A percentile compares a stretch with the other conserved stretches of the same genome.
These are phyloP conservation scores for Acomys russatus DNA, from an alignment of 2,797 vertebrate species.

Conservation along the genomic window DNA sequence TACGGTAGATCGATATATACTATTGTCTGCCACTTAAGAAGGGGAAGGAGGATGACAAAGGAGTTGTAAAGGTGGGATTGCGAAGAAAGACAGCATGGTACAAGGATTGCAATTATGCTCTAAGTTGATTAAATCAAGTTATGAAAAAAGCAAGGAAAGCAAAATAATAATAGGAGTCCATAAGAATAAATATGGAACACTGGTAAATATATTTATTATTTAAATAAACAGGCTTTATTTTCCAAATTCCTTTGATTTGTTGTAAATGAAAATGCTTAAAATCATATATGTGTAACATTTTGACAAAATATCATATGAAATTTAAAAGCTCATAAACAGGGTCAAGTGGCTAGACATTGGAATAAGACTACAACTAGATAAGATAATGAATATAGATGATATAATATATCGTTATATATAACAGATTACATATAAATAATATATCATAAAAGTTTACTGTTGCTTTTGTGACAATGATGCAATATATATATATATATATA, in stretches of 20 bases:
- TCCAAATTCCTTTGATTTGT: no score
- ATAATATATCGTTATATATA: not conserved
- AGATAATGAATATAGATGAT: not conserved
- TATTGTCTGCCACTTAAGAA: no score
- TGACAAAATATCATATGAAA: not conserved
- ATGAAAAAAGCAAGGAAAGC: not conserved
- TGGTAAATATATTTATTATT: not conserved
- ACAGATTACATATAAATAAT: no score
- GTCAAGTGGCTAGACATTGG: not conserved
- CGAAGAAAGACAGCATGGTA: no score
- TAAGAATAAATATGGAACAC: not conserved
- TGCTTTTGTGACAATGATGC: not conserved
- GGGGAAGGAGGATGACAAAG: no score
- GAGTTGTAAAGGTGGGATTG: no score
- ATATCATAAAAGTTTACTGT: not conserved
- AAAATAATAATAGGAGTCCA: not conserved
- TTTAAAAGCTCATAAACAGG: not conserved
- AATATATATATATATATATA: no score
- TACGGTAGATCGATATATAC: no score
- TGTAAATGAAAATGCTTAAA: not conserved
- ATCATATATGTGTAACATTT: no score
- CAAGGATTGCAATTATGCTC: no score
- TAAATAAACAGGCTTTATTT: not conserved
- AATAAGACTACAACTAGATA: not conserved
- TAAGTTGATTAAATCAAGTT: no score